Percentiles rank a stretch among this genome's conserved stretches.
Evolutionary conservation across 2,113 vertebrate genomes (phyloP).

Genomic region (Cyrtonyx montezumae): DNA sequence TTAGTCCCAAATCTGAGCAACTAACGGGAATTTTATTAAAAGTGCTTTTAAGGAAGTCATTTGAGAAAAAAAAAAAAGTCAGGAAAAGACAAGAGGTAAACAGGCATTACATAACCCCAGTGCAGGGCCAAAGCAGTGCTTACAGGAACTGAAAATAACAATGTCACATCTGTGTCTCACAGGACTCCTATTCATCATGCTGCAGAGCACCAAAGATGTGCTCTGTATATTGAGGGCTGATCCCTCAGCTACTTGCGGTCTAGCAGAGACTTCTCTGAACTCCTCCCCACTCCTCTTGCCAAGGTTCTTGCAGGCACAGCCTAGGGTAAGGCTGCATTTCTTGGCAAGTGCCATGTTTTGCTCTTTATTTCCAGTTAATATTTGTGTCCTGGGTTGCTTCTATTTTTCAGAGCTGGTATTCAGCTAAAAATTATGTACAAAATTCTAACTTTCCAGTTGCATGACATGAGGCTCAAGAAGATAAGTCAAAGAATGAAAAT

Average conservation of each 20-base stretch:
- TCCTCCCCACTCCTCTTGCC: not conserved
- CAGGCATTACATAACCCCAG: not conserved
- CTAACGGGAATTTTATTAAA: not conserved
- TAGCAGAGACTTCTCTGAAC: not conserved
- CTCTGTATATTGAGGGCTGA: not conserved
- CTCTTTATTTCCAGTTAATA: conserved; percentile 6
- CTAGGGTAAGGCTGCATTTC: not conserved
- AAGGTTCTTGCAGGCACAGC: not conserved
- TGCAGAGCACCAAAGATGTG: not conserved
- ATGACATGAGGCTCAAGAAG: not conserved
- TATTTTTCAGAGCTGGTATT: not conserved
- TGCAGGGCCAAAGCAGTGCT: not conserved
- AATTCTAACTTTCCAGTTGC: not conserved
- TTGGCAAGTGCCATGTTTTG: not conserved
- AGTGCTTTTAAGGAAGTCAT: not conserved
- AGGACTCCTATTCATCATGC: not conserved
- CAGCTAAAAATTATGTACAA: not conserved
- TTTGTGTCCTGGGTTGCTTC: not conserved
- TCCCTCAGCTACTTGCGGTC: not conserved
- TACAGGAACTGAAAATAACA: not conserved
- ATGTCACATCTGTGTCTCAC: not conserved
- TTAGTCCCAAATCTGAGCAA: not conserved
- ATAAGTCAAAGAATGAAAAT: not conserved
- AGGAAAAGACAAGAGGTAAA: conserved; percentile 4
- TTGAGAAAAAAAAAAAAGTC: not conserved